Base-by-base conservation (phyloP, 2,888 invertebrate genomes). In the Neoitamus cyanurus region DNA sequence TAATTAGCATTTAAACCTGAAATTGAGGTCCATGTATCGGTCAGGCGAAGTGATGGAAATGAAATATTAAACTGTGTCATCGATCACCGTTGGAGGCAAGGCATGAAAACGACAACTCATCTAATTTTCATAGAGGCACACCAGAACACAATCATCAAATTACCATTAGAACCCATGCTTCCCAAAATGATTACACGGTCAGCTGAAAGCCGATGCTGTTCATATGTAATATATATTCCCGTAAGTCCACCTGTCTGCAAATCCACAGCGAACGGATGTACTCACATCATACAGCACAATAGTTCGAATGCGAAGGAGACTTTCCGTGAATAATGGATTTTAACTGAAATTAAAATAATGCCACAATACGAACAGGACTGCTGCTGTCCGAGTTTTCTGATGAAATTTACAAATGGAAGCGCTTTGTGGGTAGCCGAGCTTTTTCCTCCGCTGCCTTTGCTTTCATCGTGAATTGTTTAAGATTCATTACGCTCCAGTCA, bases 31-130 rank as follows among this genome's bases (percentile, higher is more conserved):
- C 58, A 9, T 58, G 15, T 15, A 58, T 20, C 58, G 58, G 58
- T 25, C 25, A 58, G 20, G 25, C 20, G 6, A 6, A 20, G 58
- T 5, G 58, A 58, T 20, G 25, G 58, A 7, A 58, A 58, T 58
- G 58, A 58, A 58, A 58, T 58, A 58, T 58, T 58, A 58, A 58
- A 58, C 58, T 25, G 58, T 58, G 58, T 58, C 58, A 58, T 58
- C 58, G 58, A 15, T 58, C 58, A 58, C 20, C 20, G 58, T 58
- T 11, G 9, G 1, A 20, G 58, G 58, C 58, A 25, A 58, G 25
- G 58, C 9, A 58, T 58, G 25, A 58, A 34, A 58, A 20, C 25
- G 15, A 58, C 58, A 58, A 58, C 58, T 58, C 58, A 58, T 58
- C 58, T 58, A 58, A 58, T 58, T 58, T 42, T 58, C 58, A 58